These are phyloP conservation scores for Fukomys damarensis DNA, from an alignment of 2,113 vertebrate species.

Conservation along the genomic window DNA sequence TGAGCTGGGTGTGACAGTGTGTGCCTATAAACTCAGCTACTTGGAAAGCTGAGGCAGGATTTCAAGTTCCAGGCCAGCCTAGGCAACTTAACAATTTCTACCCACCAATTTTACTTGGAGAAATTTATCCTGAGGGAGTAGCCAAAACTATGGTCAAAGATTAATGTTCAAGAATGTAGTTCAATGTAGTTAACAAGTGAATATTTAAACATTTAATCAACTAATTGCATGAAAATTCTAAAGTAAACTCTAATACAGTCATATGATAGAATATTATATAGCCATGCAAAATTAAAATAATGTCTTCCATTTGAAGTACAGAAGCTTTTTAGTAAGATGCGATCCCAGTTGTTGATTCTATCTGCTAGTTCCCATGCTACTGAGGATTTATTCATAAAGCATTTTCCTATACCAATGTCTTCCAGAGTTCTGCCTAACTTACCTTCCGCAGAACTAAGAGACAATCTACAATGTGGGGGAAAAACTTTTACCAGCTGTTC, in stretches of 20 bases:
- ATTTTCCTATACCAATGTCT: too few relatives aligned
- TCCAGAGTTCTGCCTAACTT: too few relatives aligned
- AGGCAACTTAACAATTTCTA: neutral
- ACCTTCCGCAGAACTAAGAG: too few relatives aligned
- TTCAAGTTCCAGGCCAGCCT: neutral
- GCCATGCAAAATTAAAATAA: constrained; percentile 36
- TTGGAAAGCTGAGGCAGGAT: neutral
- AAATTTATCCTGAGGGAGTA: constrained; percentile 36
- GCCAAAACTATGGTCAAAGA: neutral
- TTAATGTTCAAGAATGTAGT: constrained; percentile 8
- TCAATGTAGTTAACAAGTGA: neutral
- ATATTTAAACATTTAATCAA: constrained; percentile 48
- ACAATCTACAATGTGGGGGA: too few relatives aligned
- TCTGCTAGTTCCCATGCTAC: too few relatives aligned
- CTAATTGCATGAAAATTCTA: neutral
- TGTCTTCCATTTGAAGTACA: too few relatives aligned
- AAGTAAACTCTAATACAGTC: constrained; percentile 9
- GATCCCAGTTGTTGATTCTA: too few relatives aligned
- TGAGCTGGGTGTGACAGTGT: neutral
- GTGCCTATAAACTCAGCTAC: neutral
- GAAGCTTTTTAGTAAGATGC: too few relatives aligned
- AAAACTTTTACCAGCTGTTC: too few relatives aligned
- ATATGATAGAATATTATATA: neutral
- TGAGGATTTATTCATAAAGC: too few relatives aligned
- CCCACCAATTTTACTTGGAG: constrained; percentile 6